Conservation (phyloP, 2,113 vertebrate genomes). For the Ceyx margarethae region DNA sequence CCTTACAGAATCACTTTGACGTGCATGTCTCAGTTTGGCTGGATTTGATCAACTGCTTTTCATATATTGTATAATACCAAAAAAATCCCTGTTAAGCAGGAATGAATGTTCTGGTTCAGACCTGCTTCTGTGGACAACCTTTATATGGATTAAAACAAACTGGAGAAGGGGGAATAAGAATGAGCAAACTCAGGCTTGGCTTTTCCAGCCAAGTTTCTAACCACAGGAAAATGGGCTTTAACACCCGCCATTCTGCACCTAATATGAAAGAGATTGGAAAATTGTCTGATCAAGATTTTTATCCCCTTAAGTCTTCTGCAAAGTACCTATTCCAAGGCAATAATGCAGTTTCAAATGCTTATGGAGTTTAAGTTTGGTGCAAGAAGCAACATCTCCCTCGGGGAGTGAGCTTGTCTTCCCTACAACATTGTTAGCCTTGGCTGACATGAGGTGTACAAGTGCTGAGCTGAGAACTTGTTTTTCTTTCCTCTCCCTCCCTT, state of each 20-base stretch:
- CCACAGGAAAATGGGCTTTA: not conserved
- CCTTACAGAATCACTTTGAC: conserved; percentile 7
- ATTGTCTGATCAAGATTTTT: conserved; percentile 9
- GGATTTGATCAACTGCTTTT: conserved; percentile 26
- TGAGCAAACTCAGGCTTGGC: conserved; percentile 52
- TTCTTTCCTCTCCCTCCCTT: conserved; percentile 41
- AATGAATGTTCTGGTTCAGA: conserved; percentile 44
- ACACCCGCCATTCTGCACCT: not conserved
- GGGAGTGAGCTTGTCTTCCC: not conserved
- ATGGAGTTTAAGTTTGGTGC: conserved; percentile 23
- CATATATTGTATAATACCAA: not conserved
- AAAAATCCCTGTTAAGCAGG: not conserved
- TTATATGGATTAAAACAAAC: conserved; percentile 28
- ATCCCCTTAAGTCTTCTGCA: not conserved
- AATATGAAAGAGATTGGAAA: conserved; percentile 26
- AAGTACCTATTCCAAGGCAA: conserved; percentile 1
- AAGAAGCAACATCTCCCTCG: conserved; percentile 7
- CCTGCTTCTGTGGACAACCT: conserved; percentile 10
- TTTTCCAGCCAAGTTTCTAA: conserved; percentile 25
- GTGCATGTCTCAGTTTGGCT: not conserved
- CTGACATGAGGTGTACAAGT: conserved; percentile 28
- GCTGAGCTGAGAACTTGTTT: conserved; percentile 54
- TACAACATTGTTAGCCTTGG: conserved; percentile 3
- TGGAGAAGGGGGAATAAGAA: conserved; percentile 48
- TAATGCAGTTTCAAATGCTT: conserved; percentile 26